These are phyloP conservation scores for Rhadina sibilatrix DNA, from an alignment of 2,113 vertebrate species.

Conservation along the genomic window DNA sequence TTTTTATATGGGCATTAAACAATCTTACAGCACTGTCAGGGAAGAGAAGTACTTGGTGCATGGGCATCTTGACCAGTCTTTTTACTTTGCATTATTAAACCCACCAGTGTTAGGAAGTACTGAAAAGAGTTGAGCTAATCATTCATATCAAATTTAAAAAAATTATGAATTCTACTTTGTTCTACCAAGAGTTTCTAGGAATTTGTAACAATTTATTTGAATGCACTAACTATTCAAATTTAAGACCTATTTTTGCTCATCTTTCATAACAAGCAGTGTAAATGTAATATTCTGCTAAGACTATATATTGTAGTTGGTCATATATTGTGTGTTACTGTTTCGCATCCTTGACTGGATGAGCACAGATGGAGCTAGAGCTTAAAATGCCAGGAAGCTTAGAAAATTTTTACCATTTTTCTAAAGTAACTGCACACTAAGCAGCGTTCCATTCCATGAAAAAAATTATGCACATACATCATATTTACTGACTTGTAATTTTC, in stretches of 20 bases:
- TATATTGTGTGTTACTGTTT: not conserved
- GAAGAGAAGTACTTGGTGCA: not conserved
- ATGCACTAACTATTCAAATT: constrained; percentile 1
- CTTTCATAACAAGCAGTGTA: not conserved
- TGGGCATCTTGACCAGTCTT: not conserved
- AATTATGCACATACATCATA: not conserved
- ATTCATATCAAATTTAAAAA: not conserved
- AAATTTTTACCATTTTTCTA: constrained; percentile 1
- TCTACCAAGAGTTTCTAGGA: not conserved
- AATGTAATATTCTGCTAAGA: not conserved
- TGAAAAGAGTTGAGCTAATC: not conserved
- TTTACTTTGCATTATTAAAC: not conserved
- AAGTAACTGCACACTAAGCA: not conserved
- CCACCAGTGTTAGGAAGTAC: not conserved
- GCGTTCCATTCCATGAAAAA: not conserved
- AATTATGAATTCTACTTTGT: not conserved
- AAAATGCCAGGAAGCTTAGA: not conserved
- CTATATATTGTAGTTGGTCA: not conserved
- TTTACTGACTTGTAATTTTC: not conserved
- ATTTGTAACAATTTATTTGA: not conserved
- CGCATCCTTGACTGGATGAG: not conserved
- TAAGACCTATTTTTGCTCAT: not conserved
- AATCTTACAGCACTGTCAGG: not conserved
- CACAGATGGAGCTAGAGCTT: not conserved
- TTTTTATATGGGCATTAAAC: not conserved